Conservation (phyloP, 2,113 vertebrate genomes). For the Crocuta crocuta region DNA sequence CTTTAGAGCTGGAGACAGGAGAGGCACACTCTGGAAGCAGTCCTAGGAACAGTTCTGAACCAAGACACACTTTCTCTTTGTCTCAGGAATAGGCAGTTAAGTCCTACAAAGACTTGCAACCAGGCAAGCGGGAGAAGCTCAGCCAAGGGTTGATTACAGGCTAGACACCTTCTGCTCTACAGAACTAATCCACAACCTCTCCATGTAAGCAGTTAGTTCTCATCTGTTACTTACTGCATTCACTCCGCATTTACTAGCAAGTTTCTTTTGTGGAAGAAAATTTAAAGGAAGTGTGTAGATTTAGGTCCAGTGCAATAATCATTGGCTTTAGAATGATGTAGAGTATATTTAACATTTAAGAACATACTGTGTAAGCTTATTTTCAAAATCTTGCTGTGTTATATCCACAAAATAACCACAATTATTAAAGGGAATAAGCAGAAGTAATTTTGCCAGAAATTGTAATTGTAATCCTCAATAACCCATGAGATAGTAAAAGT, state of each 20-base stretch:
- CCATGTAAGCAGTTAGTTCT: background rate
- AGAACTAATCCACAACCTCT: background rate
- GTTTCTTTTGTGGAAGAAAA: background rate
- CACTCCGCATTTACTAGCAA: background rate
- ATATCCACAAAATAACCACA: background rate
- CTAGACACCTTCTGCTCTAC: background rate
- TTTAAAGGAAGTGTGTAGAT: background rate
- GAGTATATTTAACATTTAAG: constrained; percentile 9
- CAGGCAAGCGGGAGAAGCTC: background rate
- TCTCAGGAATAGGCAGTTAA: constrained; percentile 39
- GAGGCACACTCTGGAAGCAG: background rate
- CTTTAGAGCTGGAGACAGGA: background rate
- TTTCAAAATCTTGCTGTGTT: background rate
- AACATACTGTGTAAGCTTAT: background rate
- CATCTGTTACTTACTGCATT: background rate
- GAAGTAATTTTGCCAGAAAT: background rate
- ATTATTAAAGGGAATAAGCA: background rate
- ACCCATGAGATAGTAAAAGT: background rate
- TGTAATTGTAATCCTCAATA: background rate
- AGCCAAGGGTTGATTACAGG: background rate
- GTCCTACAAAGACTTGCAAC: background rate
- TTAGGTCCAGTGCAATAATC: background rate
- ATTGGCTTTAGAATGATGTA: background rate
- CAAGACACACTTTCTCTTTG: constrained; percentile 27
- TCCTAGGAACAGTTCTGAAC: background rate